Conservation (phyloP, 2,888 invertebrate species). For the Rotaria macrura region DNA sequence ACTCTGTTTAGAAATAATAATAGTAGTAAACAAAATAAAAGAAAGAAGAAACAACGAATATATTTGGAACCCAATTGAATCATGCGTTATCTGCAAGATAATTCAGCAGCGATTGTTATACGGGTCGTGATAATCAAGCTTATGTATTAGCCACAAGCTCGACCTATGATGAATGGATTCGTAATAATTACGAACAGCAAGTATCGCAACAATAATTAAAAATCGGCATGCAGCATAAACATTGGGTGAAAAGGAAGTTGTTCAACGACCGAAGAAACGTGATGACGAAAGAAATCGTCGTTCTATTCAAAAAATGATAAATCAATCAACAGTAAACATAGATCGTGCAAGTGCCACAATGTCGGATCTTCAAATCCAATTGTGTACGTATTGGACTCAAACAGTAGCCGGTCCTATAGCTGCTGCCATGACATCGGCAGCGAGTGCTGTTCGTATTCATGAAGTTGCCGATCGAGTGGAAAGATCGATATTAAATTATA, state of each 20-base stretch:
- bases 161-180: background rate
- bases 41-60: too few relatives aligned
- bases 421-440: background rate
- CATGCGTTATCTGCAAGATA: too few relatives aligned
- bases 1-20: too few relatives aligned
- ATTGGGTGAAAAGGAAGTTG: background rate
- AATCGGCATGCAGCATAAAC: background rate
- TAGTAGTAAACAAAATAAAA: too few relatives aligned
- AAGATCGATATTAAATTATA: too few relatives aligned
- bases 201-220: background rate
- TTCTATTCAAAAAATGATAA: background rate
- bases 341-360: background rate
- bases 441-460: too few relatives aligned
- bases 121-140: background rate
- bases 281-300: background rate
- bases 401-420: background rate
- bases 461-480: too few relatives aligned
- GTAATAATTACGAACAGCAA: background rate
- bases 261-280: background rate
- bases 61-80: too few relatives aligned
- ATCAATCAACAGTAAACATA: background rate
- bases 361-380: background rate
- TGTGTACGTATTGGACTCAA: background rate
- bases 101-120: background rate
- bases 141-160: background rate